Percentiles rank a stretch among this genome's conserved stretches.
Evolutionary conservation across 2,888 invertebrate species (phyloP).

Genomic region (Amitus sp.): DNA sequence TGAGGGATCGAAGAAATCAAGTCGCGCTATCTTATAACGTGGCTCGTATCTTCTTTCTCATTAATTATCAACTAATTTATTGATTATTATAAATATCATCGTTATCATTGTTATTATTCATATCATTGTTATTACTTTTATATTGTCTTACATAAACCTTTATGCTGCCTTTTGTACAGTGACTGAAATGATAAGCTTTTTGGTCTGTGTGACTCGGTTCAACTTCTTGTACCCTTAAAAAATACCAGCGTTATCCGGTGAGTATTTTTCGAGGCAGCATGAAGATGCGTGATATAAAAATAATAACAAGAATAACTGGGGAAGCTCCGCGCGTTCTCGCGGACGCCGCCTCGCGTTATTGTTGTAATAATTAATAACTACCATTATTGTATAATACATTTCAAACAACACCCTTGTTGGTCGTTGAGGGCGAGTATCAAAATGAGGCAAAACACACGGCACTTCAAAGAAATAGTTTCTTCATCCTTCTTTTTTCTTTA

Average conservation of each 20-base stretch:
- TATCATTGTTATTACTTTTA: constrained; percentile 4
- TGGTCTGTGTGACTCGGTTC: background rate
- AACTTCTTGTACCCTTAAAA: background rate
- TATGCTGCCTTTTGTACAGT: background rate
- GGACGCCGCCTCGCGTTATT: constrained; percentile 4
- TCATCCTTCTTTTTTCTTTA: constrained; percentile 11
- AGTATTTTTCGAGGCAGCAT: constrained; percentile 1
- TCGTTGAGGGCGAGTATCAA: constrained; percentile 57
- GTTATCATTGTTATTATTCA: constrained; percentile 10
- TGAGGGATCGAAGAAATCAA: background rate
- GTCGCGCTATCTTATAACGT: background rate
- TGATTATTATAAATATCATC: constrained; percentile 46
- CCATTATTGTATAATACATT: constrained; percentile 66
- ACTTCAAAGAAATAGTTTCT: constrained; percentile 6
- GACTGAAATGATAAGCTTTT: background rate
- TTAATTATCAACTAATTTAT: constrained; percentile 53
- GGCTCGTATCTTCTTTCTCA: constrained; percentile 7
- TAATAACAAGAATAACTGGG: background rate
- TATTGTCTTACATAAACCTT: background rate
- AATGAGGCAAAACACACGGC: constrained; percentile 15
- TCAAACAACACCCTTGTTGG: constrained; percentile 63
- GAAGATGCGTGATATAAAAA: constrained; percentile 2
- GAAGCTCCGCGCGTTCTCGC: background rate
- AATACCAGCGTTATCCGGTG: background rate
- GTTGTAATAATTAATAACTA: constrained; percentile 46